Percentiles rank a stretch among this genome's conserved stretches.
Evolutionary conservation across 2,113 vertebrate genomes (phyloP).

Genomic region (Xiphorhynchus elegans): DNA sequence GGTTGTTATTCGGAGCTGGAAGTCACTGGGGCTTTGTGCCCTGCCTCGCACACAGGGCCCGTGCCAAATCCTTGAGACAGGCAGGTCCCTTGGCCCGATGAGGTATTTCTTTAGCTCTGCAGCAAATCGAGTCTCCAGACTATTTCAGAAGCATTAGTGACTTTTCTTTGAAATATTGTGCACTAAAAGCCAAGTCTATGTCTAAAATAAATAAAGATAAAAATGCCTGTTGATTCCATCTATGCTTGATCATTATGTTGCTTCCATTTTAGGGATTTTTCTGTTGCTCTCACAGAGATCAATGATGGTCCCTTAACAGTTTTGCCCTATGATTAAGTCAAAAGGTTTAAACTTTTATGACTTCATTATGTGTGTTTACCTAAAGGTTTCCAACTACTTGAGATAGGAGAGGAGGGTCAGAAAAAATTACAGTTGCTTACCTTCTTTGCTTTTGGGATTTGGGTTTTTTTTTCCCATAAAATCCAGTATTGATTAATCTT

Average conservation of each 20-base stretch:
- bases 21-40: neutral
- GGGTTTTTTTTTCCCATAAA: neutral
- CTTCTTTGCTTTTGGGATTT: neutral
- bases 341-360: neutral
- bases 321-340: neutral
- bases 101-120: neutral
- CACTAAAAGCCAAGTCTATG: neutral
- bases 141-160: neutral
- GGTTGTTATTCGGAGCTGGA: neutral
- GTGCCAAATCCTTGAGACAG: neutral
- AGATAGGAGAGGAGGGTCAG: neutral
- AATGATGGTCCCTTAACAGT: neutral
- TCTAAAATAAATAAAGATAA: slow-evolving; percentile 20
- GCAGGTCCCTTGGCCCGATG: neutral
- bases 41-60: neutral
- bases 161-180: neutral
- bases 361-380: neutral
- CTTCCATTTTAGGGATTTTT: neutral
- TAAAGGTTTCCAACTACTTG: neutral
- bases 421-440: neutral
- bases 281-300: neutral
- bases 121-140: neutral
- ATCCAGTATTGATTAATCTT: neutral
- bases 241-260: neutral
- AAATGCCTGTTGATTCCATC: neutral